Evolutionary conservation across 2,113 vertebrate genomes (phyloP), one percentile per base, ranked within the genome.

Genomic region (Catagonus wagneri): DNA sequence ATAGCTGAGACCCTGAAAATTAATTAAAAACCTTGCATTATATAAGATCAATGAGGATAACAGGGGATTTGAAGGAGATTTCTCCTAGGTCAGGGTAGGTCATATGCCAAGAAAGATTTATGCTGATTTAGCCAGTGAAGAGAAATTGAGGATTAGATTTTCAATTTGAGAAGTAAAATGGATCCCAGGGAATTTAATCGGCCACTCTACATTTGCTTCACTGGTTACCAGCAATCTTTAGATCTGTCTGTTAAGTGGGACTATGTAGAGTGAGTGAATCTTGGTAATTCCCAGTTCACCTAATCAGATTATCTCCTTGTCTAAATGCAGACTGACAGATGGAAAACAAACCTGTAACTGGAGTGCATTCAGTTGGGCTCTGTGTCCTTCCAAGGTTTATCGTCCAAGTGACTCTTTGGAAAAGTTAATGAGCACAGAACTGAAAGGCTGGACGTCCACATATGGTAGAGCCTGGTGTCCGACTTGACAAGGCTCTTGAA

Each of bases 291-390:
- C 66, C 78, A 85, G 11, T 25, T 96, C 92, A 79, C 84, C 94
- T 97, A 94, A 94, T 96, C 86, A 94, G 83, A 93, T 97, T 93
- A 96, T 95, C 96, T 96, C 50, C 96, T 95, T 95, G 86, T 11
- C 86, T 95, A 75, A 97, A 96, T 68, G 36, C 96, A 80, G 86
- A 95, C 56, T 72, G 90, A 95, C 93, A 97, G 80, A 74, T 75
- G 56, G 50, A 96, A 97, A 71, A 71, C 71, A 83, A 61, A 94
- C 63, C 9, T 91, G 76, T 58, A 95, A 69, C 15, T 20, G 17
- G 7, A 61, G 36, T 17, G 1, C 25, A 71, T 93, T 95, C 58
- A 44, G 7, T 60, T 74, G 0, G 44, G 20, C 75, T 93, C 65
- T 3, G 4, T 22, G 13, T 75, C 83, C 75, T 85, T 29, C 20